Conservation (phyloP, 92 coral and sea anemone genomes). For the Pocillopora grandis region DNA sequence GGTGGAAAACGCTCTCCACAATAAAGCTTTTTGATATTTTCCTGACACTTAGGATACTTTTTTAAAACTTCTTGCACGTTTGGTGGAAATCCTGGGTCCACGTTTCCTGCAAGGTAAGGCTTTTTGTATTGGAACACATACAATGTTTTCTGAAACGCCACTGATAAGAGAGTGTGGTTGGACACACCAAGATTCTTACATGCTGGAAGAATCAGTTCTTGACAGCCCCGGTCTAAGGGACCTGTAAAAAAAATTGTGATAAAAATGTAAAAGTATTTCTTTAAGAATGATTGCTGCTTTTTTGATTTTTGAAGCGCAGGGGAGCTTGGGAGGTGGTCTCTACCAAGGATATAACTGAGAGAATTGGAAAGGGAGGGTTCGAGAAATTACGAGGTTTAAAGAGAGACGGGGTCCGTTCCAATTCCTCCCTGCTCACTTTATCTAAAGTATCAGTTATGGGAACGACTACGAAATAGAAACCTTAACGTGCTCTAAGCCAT, state of each 20-base stretch:
- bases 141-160: slow-evolving; percentile 10
- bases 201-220: slow-evolving; percentile 49
- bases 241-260: slow-evolving; percentile 21
- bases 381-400: too few relatives aligned
- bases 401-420: too few relatives aligned
- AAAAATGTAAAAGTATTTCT: too few relatives aligned
- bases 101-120: not conserved
- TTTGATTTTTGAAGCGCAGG: too few relatives aligned
- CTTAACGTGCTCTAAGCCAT: too few relatives aligned
- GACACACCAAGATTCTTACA: slow-evolving; percentile 48
- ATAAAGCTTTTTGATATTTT: slow-evolving; percentile 17
- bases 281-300: not conserved
- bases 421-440: too few relatives aligned
- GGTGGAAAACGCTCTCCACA: slow-evolving; percentile 37
- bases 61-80: not conserved
- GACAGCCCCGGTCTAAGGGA: slow-evolving; percentile 67
- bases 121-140: not conserved
- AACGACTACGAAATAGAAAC: too few relatives aligned
- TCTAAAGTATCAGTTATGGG: too few relatives aligned
- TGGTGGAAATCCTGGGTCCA: slow-evolving; percentile 20
- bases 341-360: too few relatives aligned
- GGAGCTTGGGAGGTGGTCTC: too few relatives aligned
- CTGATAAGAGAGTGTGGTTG: slow-evolving; percentile 22
- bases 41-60: slow-evolving; percentile 30
- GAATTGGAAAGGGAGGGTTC: too few relatives aligned